Conservation (phyloP, 2,113 vertebrate genomes). For the Himantopus leucocephalus region DNA sequence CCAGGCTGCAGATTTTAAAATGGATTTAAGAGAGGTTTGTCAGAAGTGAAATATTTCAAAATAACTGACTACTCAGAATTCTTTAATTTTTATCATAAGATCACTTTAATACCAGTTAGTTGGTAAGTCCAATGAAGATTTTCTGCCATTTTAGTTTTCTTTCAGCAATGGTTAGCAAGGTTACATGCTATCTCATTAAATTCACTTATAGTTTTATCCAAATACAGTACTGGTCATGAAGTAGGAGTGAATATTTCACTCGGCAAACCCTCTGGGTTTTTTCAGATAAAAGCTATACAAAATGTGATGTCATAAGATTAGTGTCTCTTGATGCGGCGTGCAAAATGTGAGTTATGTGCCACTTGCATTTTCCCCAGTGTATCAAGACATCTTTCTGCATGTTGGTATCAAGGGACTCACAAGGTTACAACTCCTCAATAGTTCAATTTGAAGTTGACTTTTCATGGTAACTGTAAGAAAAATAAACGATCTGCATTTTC, state of each 20-base stretch:
- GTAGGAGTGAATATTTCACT: neutral
- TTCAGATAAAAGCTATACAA: neutral
- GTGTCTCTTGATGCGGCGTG: neutral
- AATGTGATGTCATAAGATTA: neutral
- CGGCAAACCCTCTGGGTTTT: neutral
- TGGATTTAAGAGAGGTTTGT: neutral
- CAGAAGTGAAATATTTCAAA: neutral
- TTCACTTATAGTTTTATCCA: neutral
- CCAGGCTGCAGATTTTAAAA: neutral
- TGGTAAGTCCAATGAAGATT: neutral
- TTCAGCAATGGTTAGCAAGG: neutral
- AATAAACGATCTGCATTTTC: neutral
- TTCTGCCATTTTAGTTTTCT: neutral
- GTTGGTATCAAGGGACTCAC: neutral
- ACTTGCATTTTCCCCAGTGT: neutral
- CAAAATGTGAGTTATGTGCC: neutral
- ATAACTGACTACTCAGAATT: neutral
- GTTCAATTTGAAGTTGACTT: neutral
- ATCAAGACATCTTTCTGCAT: neutral
- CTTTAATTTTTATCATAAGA: neutral
- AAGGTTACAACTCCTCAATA: neutral
- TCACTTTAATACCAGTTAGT: neutral
- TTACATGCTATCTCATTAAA: neutral
- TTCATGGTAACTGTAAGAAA: neutral
- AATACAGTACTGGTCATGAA: neutral